Evolutionary conservation across 2,888 invertebrate species (phyloP), one percentile per base, ranked within the genome.

Genomic region (Mongoloraphidia duomilia): DNA sequence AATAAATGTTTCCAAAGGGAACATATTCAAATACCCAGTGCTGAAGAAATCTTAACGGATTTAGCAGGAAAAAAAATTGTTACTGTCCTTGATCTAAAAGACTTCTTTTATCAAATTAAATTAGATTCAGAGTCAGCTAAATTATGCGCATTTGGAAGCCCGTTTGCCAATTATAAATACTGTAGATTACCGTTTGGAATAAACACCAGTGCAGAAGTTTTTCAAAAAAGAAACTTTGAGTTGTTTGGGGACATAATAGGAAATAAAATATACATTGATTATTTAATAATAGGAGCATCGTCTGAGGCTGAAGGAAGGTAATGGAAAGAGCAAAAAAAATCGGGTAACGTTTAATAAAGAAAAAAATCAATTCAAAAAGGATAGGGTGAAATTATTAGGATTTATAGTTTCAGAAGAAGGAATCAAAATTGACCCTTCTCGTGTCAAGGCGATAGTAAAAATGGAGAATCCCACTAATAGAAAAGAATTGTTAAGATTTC

Each of bases 71-170:
- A 46, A 35, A 34, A 44, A 41, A 37, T 38, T 42, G 41, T 50
- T 47, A 36, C 47, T 10, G 41, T 50, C n/a, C 38, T 50, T 10
- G 50, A 50, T 46, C 11, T 49, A 12, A 46, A 39, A 36, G 40
- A 49, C 34, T 44, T 34, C 10, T 49, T 49, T 49, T 49, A 49
- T 44, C 49, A 49, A 9, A 49, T 49, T 26, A 37, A 41, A 37
- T 45, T 49, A 38, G 39, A 49, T 44, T 9, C 37, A 36, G 34
- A 46, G n/a, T 38, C 49, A 33, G 26, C 49, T 14, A 38, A 45
- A 14, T 26, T 44, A 8, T 49, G 49, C 13, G 45, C 49, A 12
- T 49, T 49, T 45, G 45, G 45, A 8, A 43, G 10, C 10, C 10
- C 10, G 10, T 34, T 45, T 34, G 49, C 44, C 33, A 38, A 42